Percentiles rank a stretch among this genome's conserved stretches.
Conservation (phyloP, 2,113 vertebrate genomes). For the Dolichotis patagonum region DNA sequence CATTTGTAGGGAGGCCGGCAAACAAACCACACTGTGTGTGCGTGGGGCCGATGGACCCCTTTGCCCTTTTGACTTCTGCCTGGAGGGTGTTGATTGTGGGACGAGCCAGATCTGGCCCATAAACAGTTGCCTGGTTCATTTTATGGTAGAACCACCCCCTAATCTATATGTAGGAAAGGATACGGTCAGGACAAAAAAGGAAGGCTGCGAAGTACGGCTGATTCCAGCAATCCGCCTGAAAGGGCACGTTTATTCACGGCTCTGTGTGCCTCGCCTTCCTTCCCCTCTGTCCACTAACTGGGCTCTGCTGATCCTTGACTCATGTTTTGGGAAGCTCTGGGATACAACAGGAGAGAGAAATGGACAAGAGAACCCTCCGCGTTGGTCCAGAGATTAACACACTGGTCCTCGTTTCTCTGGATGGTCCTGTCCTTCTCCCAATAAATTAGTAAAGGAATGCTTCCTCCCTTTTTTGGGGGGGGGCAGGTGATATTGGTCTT, state of each 20-base stretch:
- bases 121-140: background rate
- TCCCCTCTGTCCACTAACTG: background rate
- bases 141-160: background rate
- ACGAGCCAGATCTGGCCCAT: background rate
- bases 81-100: background rate
- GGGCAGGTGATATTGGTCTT: background rate
- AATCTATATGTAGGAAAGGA: background rate
- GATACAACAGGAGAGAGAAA: background rate
- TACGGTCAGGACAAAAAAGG: background rate
- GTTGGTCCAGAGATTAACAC: background rate
- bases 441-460: background rate
- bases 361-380: background rate
- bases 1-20: background rate
- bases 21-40: background rate
- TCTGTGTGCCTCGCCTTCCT: background rate
- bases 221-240: background rate
- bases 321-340: background rate
- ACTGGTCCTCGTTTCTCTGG: background rate
- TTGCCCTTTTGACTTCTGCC: background rate
- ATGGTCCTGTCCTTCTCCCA: background rate
- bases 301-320: background rate
- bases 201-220: background rate
- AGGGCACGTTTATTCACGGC: background rate
- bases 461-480: background rate
- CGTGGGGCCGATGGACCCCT: background rate